phyloP scores from a whole-genome alignment of 1,140 invertebrate species.

The Armadillidium nasatum region DNA sequence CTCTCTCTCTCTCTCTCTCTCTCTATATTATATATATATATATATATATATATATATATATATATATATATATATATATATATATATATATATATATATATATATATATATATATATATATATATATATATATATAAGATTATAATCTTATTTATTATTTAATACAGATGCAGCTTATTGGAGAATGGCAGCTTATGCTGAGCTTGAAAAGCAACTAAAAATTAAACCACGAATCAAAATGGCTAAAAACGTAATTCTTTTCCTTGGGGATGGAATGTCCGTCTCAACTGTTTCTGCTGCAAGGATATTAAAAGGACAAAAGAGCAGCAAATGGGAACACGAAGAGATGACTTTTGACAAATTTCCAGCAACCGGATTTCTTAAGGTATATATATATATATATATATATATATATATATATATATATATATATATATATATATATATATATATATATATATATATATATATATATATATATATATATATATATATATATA shows the following conservation, averaged over 20 bases:
- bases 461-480: too few species aligned
- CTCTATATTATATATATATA: background rate
- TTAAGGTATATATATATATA: constrained; percentile 34
- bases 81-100: too few species aligned
- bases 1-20: background rate
- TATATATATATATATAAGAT: too few species aligned
- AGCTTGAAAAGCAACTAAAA: constrained; percentile 31
- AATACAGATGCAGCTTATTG: constrained; percentile 37
- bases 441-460: too few species aligned
- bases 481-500: too few species aligned
- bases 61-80: constrained; percentile 15
- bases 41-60: constrained; percentile 13
- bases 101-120: too few species aligned
- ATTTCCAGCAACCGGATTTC: constrained; percentile 39
- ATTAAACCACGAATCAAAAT: constrained; percentile 26
- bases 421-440: too few species aligned
- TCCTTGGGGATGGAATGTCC: constrained; percentile 77
- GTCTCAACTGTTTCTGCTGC: constrained; percentile 69
- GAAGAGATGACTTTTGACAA: constrained; percentile 38
- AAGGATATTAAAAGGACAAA: constrained; percentile 64
- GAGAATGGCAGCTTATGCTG: constrained; percentile 27
- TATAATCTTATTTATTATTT: background rate
- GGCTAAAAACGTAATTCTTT: constrained; percentile 69
- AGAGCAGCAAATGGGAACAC: constrained; percentile 39
- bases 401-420: too few species aligned